Conservation (phyloP, 1,140 invertebrate species). For the Mya arenaria region DNA sequence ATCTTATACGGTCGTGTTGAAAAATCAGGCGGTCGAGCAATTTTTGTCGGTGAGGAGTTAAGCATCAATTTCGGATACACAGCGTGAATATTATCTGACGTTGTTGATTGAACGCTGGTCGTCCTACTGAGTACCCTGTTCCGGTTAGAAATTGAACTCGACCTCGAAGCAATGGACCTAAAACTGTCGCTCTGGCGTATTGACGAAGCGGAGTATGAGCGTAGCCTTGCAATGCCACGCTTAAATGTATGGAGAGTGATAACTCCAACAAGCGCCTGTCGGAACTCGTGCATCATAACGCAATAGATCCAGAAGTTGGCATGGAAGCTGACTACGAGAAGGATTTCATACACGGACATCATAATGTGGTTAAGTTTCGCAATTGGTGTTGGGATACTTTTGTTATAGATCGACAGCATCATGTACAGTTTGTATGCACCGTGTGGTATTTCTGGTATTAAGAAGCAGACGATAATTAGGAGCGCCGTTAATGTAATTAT, state of each 20-base stretch:
- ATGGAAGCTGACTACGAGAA: constrained; percentile 8
- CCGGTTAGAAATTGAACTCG: constrained; percentile 8
- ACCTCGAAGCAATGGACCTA: background rate
- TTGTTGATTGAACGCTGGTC: constrained; percentile 17
- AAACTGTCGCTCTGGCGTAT: background rate
- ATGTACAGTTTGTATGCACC: constrained; percentile 32
- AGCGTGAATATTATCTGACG: constrained; percentile 23
- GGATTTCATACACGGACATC: constrained; percentile 18
- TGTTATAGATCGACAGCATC: background rate
- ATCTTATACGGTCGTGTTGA: too few species aligned
- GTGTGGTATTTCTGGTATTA: constrained; percentile 41
- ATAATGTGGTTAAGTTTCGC: constrained; percentile 3
- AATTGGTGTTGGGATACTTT: background rate
- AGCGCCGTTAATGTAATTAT: constrained; percentile 30
- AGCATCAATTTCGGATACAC: background rate
- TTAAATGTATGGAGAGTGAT: constrained; percentile 20
- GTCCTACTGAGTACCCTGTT: constrained; percentile 38
- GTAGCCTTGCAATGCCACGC: background rate
- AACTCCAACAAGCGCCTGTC: background rate
- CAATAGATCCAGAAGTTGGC: constrained; percentile 55
- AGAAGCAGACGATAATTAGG: constrained; percentile 34
- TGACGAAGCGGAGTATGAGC: background rate
- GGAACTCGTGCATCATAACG: constrained; percentile 50
- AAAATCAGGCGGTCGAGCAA: background rate
- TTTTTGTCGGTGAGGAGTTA: background rate